Evolutionary conservation across 2,113 vertebrate species (phyloP).

Genomic region (Butorides virescens): DNA sequence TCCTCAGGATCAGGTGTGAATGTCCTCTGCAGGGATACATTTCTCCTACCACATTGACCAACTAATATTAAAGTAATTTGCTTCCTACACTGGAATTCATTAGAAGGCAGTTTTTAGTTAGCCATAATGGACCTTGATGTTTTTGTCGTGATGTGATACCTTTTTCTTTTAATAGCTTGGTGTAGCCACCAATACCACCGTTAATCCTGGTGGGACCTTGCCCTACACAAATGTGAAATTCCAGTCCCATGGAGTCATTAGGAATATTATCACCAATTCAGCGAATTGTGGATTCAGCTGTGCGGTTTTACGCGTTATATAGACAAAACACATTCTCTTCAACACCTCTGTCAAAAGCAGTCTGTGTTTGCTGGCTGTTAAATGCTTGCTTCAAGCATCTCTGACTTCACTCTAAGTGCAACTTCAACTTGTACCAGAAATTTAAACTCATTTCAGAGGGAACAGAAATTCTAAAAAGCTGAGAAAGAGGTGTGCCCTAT

Average conservation of each 20-base stretch:
- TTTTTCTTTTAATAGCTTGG: background rate
- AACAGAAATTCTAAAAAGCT: background rate
- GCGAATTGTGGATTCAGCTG: background rate
- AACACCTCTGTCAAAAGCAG: background rate
- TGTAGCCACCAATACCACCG: background rate
- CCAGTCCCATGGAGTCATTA: background rate
- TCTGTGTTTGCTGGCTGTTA: background rate
- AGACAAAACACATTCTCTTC: background rate
- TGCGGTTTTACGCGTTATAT: accelerated
- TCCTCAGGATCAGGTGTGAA: background rate
- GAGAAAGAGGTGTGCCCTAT: background rate
- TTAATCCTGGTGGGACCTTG: background rate
- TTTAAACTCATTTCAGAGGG: background rate
- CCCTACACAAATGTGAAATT: background rate
- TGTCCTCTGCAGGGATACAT: background rate
- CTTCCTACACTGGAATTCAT: background rate
- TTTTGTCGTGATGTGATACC: background rate
- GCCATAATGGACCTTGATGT: background rate
- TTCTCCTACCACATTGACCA: background rate
- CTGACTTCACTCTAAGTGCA: background rate
- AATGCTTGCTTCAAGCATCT: background rate
- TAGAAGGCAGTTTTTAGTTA: background rate
- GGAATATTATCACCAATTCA: background rate
- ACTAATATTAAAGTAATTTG: background rate
- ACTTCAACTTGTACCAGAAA: background rate